Evolutionary conservation across 1,140 invertebrate species (phyloP).

Genomic region (Eurytemora carolleeae): DNA sequence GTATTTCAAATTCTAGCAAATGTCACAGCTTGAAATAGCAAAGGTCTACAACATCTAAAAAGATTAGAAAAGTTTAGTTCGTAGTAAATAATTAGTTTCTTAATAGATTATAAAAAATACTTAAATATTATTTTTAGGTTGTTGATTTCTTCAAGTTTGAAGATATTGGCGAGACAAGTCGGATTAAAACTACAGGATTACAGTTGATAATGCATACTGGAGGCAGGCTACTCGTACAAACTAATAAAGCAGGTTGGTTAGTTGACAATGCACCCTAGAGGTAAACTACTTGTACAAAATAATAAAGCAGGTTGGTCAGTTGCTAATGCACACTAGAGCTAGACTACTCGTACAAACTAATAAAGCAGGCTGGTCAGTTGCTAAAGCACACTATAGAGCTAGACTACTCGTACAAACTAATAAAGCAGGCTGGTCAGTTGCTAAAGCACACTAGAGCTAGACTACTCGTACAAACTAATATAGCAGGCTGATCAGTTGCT

Average conservation of each 20-base stretch:
- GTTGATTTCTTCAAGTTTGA: conserved; percentile 10
- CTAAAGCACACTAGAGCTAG: conserved; percentile 1
- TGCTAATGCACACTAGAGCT: conserved; percentile 3
- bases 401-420: background rate
- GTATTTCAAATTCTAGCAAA: no score
- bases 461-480: conserved; percentile 1
- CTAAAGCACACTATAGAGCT: conserved; percentile 1
- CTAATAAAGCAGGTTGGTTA: conserved; percentile 9
- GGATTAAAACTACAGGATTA: conserved; percentile 3
- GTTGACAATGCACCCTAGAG: conserved; percentile 2
- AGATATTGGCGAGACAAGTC: conserved; percentile 13
- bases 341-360: background rate
- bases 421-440: conserved; percentile 11
- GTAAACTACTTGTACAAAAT: background rate
- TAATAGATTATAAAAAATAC: no score
- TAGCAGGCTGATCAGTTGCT: conserved; percentile 7
- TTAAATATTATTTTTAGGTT: conserved; percentile 1
- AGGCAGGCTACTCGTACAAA: conserved; percentile 1
- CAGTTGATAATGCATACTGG: conserved; percentile 9
- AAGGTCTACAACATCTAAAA: no score
- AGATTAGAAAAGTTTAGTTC: no score
- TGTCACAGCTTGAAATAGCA: no score
- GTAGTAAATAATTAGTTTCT: no score
- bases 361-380: conserved; percentile 11
- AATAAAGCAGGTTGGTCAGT: conserved; percentile 9